phyloP scores from a whole-genome alignment of 1,140 invertebrate genomes.

The Papilio dardanus region DNA sequence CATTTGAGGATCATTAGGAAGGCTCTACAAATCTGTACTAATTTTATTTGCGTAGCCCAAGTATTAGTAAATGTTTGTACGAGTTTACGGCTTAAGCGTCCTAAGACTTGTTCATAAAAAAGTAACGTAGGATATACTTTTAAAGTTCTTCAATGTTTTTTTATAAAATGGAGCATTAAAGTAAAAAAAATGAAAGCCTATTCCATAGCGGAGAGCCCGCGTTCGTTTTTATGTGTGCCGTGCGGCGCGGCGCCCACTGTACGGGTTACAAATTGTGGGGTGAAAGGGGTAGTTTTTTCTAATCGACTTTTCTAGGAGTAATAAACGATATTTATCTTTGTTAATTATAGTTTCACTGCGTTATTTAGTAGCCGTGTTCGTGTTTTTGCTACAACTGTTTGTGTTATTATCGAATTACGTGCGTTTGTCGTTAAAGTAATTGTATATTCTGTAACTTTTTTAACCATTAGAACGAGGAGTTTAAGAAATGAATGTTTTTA shows the following conservation, averaged over 20 bases:
- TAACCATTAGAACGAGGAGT: not conserved
- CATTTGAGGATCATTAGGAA: too few relatives aligned
- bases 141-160: not conserved
- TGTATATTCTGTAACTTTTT: constrained; percentile 16
- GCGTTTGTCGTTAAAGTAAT: constrained; percentile 64
- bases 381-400: constrained; percentile 73
- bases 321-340: constrained; percentile 83
- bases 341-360: constrained; percentile 80
- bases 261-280: constrained; percentile 82
- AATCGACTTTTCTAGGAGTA: constrained; percentile 82
- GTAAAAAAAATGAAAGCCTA: constrained; percentile 44
- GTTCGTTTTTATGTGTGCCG: constrained; percentile 74
- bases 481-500: not conserved
- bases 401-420: constrained; percentile 79
- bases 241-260: constrained; percentile 70
- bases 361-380: constrained; percentile 75
- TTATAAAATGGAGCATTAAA: too few relatives aligned
- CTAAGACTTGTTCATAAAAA: not conserved
- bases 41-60: too few relatives aligned
- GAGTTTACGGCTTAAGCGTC: not conserved
- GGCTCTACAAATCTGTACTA: too few relatives aligned
- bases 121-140: not conserved
- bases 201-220: constrained; percentile 49
- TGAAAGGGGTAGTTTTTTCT: constrained; percentile 82
- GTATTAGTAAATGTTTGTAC: too few relatives aligned